Evolutionary conservation across 2,797 vertebrate species (phyloP).

Genomic region (Cryptoblepharus egeriae): DNA sequence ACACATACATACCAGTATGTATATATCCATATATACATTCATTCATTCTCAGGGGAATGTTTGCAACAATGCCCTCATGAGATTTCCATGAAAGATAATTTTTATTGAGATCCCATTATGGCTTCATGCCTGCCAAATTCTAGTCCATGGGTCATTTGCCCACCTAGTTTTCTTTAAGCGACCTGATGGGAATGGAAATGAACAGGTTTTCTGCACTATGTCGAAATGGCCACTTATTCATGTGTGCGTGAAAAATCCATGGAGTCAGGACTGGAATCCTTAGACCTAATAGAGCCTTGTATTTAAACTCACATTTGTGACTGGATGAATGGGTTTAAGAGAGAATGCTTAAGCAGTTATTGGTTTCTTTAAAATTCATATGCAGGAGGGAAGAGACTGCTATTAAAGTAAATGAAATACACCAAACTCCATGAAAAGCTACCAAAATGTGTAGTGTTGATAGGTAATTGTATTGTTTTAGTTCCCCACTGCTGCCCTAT

Average conservation of each 20-base stretch:
- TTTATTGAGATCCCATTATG: slow-evolving; percentile 39
- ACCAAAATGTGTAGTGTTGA: neutral
- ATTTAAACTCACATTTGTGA: slow-evolving; percentile 1
- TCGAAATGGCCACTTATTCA: neutral
- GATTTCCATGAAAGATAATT: slow-evolving; percentile 8
- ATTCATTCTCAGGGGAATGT: slow-evolving; percentile 16
- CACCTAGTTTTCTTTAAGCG: neutral
- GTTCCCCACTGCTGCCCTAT: no score
- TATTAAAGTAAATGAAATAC: neutral
- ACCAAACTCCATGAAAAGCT: neutral
- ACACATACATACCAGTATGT: neutral
- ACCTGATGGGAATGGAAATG: slow-evolving; percentile 3
- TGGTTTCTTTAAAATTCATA: neutral
- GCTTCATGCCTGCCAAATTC: neutral
- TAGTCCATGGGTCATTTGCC: slow-evolving; percentile 17
- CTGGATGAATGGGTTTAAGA: neutral
- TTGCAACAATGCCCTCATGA: slow-evolving; percentile 29
- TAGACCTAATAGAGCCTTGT: rapidly evolving
- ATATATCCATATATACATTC: no score
- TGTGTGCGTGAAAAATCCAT: neutral
- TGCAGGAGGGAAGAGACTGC: neutral
- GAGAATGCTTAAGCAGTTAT: neutral
- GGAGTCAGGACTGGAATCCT: neutral
- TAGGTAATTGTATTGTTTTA: neutral
- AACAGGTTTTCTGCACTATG: neutral